Conservation (phyloP, 2,113 vertebrate species). For the Lota lota region DNA sequence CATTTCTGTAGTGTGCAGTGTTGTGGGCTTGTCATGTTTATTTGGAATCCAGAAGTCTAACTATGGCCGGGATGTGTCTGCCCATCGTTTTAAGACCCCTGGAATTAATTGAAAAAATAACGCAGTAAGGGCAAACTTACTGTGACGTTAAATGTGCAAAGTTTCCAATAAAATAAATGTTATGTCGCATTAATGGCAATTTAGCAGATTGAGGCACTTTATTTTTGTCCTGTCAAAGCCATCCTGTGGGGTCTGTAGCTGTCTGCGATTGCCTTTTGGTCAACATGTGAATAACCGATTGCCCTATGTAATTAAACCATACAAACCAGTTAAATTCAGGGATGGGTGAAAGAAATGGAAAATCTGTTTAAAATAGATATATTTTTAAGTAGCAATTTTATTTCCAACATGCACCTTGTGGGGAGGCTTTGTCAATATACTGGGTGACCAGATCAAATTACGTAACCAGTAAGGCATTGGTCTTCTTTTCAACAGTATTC, state of each 20-base stretch:
- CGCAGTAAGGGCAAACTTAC: too few relatives aligned
- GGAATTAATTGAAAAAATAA: too few relatives aligned
- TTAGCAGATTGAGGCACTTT: constrained; percentile 18
- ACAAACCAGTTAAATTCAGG: background rate
- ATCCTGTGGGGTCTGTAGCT: background rate
- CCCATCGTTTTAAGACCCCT: background rate
- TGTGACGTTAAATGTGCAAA: too few relatives aligned
- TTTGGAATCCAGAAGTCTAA: constrained; percentile 10
- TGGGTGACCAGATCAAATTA: constrained; percentile 22
- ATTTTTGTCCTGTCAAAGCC: constrained; percentile 7
- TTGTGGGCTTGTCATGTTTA: constrained; percentile 30
- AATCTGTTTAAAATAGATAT: background rate
- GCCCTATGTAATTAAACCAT: background rate
- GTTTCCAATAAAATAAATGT: background rate
- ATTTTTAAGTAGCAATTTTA: background rate
- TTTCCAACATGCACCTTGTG: constrained; percentile 29
- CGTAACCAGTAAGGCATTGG: background rate
- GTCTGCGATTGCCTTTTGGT: background rate
- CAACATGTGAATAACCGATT: background rate
- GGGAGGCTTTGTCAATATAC: constrained; percentile 16
- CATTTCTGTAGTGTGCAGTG: constrained; percentile 52
- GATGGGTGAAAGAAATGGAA: background rate
- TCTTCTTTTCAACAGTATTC: constrained; percentile 1
- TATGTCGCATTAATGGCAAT: constrained; percentile 7
- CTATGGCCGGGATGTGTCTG: background rate